Evolutionary conservation across 2,113 vertebrate species (phyloP), one percentile per base, ranked within the genome.

Genomic region (Ahaetulla prasina): DNA sequence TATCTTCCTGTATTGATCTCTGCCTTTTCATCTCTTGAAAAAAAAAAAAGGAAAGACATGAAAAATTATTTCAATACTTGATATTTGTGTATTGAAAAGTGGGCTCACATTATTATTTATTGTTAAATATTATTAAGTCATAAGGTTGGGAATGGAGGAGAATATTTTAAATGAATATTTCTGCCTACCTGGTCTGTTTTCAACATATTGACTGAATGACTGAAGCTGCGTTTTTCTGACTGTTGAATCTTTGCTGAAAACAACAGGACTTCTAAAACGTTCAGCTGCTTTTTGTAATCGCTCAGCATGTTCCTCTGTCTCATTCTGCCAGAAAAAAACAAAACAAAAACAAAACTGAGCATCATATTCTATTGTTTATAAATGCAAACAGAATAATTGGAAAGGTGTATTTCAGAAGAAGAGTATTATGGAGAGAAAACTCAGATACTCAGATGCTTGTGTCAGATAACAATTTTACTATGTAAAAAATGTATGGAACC

Each of bases 191-290:
- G 99, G 98, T 97, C 98, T 97, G 96, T 93, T 98, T 97, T 99
- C 99, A 97, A 99, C 98, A 88, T 99, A 99, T 94, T 99, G 99
- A 97, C 99, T 99, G 97, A 99, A 99, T 93, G 99, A 99, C 97
- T 99, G 98, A 74, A 99, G 98, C 96, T 99, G 99, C 45, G 99
- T 99, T 97, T 99, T 99, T 94, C 99, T 98, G 96, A 99, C 97
- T 2, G 99, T 94, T 16, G 99, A 98, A 94, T 99, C 99, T 96
- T 99, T 99, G 97, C 97, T 98, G 97, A 99, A 99, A 93, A 99
- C 98, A 54, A 99, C 98, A 0, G 99, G 99, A 97, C 97, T 99
- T 92, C 98, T 98, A 96, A 99, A 97, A 94, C 98, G 97, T 95
- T 99, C 99, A 8, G 98, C 97, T n/a, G 98, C 98, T 97, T 98